Percentiles rank a stretch among this genome's conserved stretches.
Conservation (phyloP, 2,797 vertebrate genomes). For the Sebastes steindachneri region DNA sequence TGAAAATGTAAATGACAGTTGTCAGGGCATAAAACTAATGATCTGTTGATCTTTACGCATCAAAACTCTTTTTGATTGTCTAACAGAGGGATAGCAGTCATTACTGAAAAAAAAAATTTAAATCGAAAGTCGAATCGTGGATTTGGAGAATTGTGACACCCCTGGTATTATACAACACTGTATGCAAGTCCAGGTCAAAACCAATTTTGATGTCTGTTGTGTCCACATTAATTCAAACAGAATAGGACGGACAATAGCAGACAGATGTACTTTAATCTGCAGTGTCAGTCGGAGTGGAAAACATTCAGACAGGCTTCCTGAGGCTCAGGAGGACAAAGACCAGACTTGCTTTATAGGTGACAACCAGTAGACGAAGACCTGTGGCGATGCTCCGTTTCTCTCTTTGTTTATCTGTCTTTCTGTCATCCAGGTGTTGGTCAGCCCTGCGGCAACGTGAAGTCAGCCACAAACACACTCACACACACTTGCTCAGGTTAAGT, state of each 20-base stretch:
- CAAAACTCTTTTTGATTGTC: too few relatives aligned
- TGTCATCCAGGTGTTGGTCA: slow-evolving; percentile 35
- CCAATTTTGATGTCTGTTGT: background rate
- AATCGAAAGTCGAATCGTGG: too few relatives aligned
- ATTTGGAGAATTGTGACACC: too few relatives aligned
- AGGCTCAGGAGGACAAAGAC: slow-evolving; percentile 14
- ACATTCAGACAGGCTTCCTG: slow-evolving; percentile 32
- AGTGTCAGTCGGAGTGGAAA: slow-evolving; percentile 19
- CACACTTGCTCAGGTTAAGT: background rate
- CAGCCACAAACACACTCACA: background rate
- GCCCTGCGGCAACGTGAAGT: background rate
- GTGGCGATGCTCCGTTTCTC: slow-evolving; percentile 1
- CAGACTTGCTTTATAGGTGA: background rate
- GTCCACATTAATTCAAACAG: background rate
- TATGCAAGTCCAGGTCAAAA: background rate
- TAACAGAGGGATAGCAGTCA: too few relatives aligned
- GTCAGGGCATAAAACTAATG: too few relatives aligned
- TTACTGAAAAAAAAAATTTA: too few relatives aligned
- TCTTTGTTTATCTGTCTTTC: slow-evolving; percentile 12
- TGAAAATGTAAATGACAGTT: too few relatives aligned
- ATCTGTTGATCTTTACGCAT: too few relatives aligned
- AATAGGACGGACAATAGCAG: background rate
- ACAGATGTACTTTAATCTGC: slow-evolving; percentile 14
- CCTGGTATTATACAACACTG: background rate
- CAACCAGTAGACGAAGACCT: background rate